Base-by-base conservation (phyloP, 2,888 invertebrate species). In the Siphonodentalium dalli region DNA sequence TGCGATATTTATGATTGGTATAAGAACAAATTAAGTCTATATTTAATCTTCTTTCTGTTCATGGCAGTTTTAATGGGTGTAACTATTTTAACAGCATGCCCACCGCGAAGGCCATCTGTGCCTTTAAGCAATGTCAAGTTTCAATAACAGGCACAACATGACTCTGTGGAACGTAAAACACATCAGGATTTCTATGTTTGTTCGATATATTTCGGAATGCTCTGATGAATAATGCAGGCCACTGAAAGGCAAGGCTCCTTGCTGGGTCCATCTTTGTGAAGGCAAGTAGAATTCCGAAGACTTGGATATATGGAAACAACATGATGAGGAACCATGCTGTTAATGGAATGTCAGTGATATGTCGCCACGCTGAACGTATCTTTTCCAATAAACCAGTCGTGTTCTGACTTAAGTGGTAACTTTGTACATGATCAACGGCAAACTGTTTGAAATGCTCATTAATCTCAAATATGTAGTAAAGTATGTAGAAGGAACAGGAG, bases 381-480 rank as follows among this genome's bases (percentile, higher is more conserved):
- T 53, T 41, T 24, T 27, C 51, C 35, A 15, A 27, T 20, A 43
- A 51, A 21, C 21, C 40, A 3, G 49, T 42, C 2, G 39, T 26
- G 13, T 34, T 46, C 31, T 50, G 50, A 46, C 33, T 29, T 28
- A 35, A 50, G 54, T 74, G 75, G 51, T 67, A 71, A 24, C 60
- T 59, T 23, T 72, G 65, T 2, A 71, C 64, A 61, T 77, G 78
- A 34, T 78, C 77, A 23, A 78, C 34, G 0, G 78, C 77, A 60
- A 68, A 71, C 13, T 47, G 52, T 52, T 74, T 77, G 62, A 70
- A 78, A 18, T 66, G 66, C 15, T 75, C 72, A 55, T 71, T 75
- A 31, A 78, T 73, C 49, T 77, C 78, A 66, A 78, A 78, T 34
- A 76, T 58, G 55, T 78, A 78, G 54, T 77, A 74, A 15, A 73